Base-by-base conservation (phyloP, 2,888 invertebrate species). In the Protonemura montana region DNA sequence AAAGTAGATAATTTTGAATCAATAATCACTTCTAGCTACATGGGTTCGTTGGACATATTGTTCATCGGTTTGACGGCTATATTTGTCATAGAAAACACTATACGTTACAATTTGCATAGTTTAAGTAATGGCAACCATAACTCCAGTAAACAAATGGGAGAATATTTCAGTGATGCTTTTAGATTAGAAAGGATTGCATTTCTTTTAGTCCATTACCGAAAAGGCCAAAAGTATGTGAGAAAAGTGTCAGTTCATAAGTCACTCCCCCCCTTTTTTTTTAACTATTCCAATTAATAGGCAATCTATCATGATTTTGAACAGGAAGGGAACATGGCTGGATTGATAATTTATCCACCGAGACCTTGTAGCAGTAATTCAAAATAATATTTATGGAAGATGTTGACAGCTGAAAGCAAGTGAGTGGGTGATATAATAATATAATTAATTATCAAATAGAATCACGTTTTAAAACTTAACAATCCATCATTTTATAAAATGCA, bases 341-440 rank as follows among this genome's bases (percentile, higher is more conserved):
- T 78, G 13, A 59, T 78, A 13, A 78, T 78, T 76, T 78, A 78
- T 78, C 78, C 28, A 27, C n/a, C 7, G 78, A 78, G 59, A 78
- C 28, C 78, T 78, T 28, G 27, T 78, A 78, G 78, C n/a, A 16
- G 28, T 78, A 78, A 78, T 78, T 78, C 78, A 26, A 78, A 28
- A 78, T 28, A 78, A 78, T 78, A 78, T 78, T 78, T 78, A 28
- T 78, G 29, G 81, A 27, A 27, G 81, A 81, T 81, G 28, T 29
- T 28, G 81, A 81, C 81, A 30, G 81, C n/a, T 10, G 29, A 30
- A 81, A 81, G 81, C 81, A 84, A 84, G 7, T 26, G 59, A 84
- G 84, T 84, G 84, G 84, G 84, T 84, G 59, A 59, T 59, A 59
- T 59, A 59, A 59, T 84, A 59, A 84, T 76, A 29, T 83, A 42